Conservation (phyloP, 2,888 invertebrate genomes). For the Orgyia antiqua region DNA sequence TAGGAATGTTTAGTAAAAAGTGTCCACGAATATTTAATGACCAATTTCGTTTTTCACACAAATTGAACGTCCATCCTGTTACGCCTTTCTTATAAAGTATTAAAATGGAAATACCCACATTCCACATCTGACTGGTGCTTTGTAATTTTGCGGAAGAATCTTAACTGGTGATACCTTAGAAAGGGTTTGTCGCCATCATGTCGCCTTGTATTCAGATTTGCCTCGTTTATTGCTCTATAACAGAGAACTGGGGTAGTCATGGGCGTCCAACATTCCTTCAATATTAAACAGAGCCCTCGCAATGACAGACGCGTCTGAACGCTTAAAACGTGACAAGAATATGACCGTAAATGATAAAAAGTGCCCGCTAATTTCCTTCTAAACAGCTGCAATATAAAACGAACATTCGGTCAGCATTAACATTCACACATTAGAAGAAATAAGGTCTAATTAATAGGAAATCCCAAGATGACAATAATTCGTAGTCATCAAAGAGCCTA, state of each 20-base stretch:
- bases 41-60: neutral
- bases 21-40: neutral
- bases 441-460: too few species aligned
- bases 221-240: slow-evolving; percentile 65
- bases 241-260: slow-evolving; percentile 53
- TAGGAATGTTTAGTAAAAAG: neutral
- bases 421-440: slow-evolving; percentile 16
- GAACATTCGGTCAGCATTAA: slow-evolving; percentile 27
- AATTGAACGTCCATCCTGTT: slow-evolving; percentile 4
- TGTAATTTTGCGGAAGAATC: slow-evolving; percentile 28
- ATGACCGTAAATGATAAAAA: slow-evolving; percentile 33
- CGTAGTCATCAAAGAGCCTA: too few species aligned
- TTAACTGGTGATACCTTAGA: slow-evolving; percentile 31
- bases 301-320: slow-evolving; percentile 37
- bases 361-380: slow-evolving; percentile 52
- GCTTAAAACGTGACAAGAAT: slow-evolving; percentile 54
- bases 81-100: slow-evolving; percentile 6
- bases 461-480: too few species aligned
- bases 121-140: slow-evolving; percentile 21
- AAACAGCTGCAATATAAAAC: slow-evolving; percentile 45
- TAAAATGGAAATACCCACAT: slow-evolving; percentile 14
- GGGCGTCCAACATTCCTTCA: slow-evolving; percentile 54
- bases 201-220: slow-evolving; percentile 56
- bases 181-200: slow-evolving; percentile 45
- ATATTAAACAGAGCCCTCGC: slow-evolving; percentile 57